Evolutionary conservation across 2,888 invertebrate species (phyloP).

Genomic region (Chouioia cunea): DNA sequence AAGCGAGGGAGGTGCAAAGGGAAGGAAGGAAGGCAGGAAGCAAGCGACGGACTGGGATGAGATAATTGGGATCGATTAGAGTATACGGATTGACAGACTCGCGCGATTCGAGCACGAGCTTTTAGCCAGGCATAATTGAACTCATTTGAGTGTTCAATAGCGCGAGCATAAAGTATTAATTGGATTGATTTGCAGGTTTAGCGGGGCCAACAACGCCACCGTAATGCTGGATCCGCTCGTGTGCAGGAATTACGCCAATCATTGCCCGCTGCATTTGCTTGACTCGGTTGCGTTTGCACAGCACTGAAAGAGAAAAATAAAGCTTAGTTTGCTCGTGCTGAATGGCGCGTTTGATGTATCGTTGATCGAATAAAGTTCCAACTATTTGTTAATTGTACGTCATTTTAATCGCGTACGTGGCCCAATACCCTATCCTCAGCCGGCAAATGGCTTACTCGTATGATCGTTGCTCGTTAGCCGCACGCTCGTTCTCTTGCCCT

Average conservation of each 20-base stretch:
- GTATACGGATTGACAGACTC: background rate
- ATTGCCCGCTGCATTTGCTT: conserved; percentile 63
- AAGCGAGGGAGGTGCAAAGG: too few species aligned
- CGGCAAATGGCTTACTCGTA: too few species aligned
- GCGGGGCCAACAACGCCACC: conserved; percentile 53
- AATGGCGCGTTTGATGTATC: conserved; percentile 4
- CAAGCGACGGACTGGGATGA: too few species aligned
- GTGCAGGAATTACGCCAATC: conserved; percentile 58
- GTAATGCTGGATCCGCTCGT: conserved; percentile 51
- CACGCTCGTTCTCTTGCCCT: too few species aligned
- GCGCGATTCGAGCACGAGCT: background rate
- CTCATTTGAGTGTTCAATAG: conserved; percentile 4
- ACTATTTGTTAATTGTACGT: too few species aligned
- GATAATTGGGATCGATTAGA: background rate
- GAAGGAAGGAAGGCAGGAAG: too few species aligned
- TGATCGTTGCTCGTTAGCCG: too few species aligned
- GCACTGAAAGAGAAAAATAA: conserved; percentile 3
- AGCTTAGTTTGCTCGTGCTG: background rate
- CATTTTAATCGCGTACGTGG: too few species aligned
- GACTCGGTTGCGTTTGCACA: conserved; percentile 56
- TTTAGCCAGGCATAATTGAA: conserved; percentile 6
- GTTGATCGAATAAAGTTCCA: conserved; percentile 8
- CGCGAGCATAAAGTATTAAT: conserved; percentile 28
- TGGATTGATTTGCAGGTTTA: conserved; percentile 57
- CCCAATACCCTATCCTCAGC: too few species aligned